phyloP scores from a whole-genome alignment of 2,888 invertebrate species.

The Craniophora ligustri region DNA sequence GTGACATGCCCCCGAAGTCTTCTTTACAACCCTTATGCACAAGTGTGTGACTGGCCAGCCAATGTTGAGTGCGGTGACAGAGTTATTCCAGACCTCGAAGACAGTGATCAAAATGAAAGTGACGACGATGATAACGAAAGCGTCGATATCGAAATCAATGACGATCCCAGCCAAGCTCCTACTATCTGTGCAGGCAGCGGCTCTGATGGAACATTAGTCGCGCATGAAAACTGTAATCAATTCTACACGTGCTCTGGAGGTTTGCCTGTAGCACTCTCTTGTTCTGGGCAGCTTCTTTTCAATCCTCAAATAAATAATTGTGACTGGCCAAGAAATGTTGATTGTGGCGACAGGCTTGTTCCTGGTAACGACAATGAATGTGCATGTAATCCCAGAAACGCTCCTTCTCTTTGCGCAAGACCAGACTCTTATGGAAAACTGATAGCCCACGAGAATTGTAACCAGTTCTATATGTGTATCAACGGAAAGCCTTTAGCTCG shows the following conservation, averaged over 20 bases:
- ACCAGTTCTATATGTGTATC: constrained; percentile 57
- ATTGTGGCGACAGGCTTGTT: constrained; percentile 60
- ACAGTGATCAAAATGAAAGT: constrained; percentile 24
- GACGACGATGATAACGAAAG: constrained; percentile 24
- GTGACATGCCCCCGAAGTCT: constrained; percentile 52
- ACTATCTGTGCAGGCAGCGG: constrained; percentile 53
- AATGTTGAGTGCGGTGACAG: constrained; percentile 64
- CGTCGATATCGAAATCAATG: constrained; percentile 20
- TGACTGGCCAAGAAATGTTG: constrained; percentile 64
- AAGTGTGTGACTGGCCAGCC: constrained; percentile 64
- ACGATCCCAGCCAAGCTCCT: constrained; percentile 57
- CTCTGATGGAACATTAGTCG: constrained; percentile 61
- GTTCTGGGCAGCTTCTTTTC: constrained; percentile 57
- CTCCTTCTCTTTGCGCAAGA: constrained; percentile 46
- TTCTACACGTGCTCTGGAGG: constrained; percentile 64
- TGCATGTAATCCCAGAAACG: constrained; percentile 55
- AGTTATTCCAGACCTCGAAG: constrained; percentile 41
- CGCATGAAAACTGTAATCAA: constrained; percentile 65
- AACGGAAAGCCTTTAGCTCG: constrained; percentile 50
- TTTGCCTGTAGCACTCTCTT: constrained; percentile 53
- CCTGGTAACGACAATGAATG: constrained; percentile 35
- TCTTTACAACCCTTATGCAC: constrained; percentile 57
- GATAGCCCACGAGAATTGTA: constrained; percentile 62
- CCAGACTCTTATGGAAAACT: constrained; percentile 51
- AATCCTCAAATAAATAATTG: constrained; percentile 57